Conservation (phyloP, 1,140 invertebrate species). For the Panagrolaimus sp. region DNA sequence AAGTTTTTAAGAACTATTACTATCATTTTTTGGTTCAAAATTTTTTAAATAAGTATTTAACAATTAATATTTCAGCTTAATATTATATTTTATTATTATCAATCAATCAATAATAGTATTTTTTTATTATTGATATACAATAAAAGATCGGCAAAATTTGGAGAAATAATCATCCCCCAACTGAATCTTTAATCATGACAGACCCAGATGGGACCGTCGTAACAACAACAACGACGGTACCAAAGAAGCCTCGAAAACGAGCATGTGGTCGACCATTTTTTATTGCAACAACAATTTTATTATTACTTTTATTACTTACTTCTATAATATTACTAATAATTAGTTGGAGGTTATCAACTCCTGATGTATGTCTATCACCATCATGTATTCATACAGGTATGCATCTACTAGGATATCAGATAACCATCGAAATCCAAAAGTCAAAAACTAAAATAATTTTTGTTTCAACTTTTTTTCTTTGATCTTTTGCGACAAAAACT, state of each 20-base stretch:
- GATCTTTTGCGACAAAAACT: neutral
- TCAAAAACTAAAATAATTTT: neutral
- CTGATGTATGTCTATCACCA: conserved; percentile 9
- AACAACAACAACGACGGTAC: neutral
- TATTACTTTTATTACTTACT: conserved; percentile 9
- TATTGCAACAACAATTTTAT: neutral
- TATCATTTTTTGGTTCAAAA: too few species aligned
- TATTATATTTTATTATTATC: too few species aligned
- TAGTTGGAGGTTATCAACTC: neutral
- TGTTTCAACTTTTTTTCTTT: neutral
- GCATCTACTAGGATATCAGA: neutral
- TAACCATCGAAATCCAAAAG: neutral
- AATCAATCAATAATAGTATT: too few species aligned
- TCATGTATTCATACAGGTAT: conserved; percentile 9
- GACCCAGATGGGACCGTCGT: conserved; percentile 6
- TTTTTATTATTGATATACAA: too few species aligned
- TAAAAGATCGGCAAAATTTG: too few species aligned
- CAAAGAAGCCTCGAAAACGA: neutral
- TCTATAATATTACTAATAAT: neutral
- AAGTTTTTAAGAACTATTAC: too few species aligned
- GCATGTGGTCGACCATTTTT: neutral
- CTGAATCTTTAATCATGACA: neutral
- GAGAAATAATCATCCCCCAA: too few species aligned
- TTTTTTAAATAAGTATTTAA: too few species aligned
- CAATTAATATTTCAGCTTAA: too few species aligned